Conservation (phyloP, 2,113 vertebrate genomes). For the Parotia lawesii region DNA sequence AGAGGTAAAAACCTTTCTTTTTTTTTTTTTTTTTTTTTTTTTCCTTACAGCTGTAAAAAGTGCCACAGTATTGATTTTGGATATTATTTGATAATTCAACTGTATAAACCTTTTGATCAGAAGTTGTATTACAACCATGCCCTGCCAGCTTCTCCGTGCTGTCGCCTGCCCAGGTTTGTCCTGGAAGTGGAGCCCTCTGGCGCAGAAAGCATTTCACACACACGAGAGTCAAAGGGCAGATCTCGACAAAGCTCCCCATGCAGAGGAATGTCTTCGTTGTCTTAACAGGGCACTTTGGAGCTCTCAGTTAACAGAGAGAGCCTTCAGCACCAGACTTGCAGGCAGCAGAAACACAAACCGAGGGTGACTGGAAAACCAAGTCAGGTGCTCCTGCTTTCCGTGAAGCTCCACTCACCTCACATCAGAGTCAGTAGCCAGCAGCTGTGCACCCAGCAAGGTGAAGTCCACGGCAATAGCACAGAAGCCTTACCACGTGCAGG, state of each 20-base stretch:
- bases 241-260: not conserved
- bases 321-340: not conserved
- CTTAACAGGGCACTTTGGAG: not conserved
- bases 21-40: accelerated
- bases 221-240: not conserved
- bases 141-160: not conserved
- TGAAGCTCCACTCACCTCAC: not conserved
- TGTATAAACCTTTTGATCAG: not conserved
- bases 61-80: not conserved
- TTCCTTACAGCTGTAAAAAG: not conserved
- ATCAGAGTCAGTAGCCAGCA: not conserved
- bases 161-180: not conserved
- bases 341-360: not conserved
- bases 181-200: not conserved
- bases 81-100: not conserved
- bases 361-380: not conserved
- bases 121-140: not conserved
- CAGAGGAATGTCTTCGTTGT: not conserved
- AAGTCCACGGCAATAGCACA: not conserved
- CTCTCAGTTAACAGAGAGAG: not conserved
- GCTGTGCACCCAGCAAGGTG: not conserved
- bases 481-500: not conserved
- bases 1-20: not conserved
- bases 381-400: not conserved
- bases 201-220: not conserved